Conservation (phyloP, 2,797 vertebrate genomes). For the Parauchenoglanis punctatus region DNA sequence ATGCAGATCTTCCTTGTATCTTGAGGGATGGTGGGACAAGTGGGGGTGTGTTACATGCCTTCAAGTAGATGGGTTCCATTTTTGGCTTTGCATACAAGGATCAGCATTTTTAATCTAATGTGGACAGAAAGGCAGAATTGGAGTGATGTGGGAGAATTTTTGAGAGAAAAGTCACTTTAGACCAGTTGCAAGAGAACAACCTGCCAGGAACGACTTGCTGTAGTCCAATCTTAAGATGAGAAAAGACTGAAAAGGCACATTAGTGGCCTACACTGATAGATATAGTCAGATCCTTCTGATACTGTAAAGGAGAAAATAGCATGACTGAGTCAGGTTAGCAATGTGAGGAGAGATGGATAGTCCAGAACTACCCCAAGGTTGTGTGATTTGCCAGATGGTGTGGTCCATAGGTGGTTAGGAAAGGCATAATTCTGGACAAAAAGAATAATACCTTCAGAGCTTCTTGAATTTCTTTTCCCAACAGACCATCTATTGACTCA, state of each 20-base stretch:
- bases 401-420: conserved; percentile 6
- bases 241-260: background rate
- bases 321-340: background rate
- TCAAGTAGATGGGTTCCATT: background rate
- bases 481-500: background rate
- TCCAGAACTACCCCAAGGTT: conserved; percentile 11
- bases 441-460: background rate
- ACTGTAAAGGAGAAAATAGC: background rate
- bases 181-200: background rate
- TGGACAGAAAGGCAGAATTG: background rate
- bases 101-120: background rate
- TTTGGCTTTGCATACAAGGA: background rate
- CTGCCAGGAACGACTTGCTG: background rate
- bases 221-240: background rate
- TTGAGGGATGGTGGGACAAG: background rate
- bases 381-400: background rate
- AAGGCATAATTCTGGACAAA: background rate
- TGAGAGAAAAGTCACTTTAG: background rate
- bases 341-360: background rate
- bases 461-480: background rate
- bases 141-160: background rate
- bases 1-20: background rate
- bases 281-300: background rate
- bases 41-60: background rate
- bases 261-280: background rate